Evolutionary conservation across 2,113 vertebrate species (phyloP).

Genomic region (Conger conger): DNA sequence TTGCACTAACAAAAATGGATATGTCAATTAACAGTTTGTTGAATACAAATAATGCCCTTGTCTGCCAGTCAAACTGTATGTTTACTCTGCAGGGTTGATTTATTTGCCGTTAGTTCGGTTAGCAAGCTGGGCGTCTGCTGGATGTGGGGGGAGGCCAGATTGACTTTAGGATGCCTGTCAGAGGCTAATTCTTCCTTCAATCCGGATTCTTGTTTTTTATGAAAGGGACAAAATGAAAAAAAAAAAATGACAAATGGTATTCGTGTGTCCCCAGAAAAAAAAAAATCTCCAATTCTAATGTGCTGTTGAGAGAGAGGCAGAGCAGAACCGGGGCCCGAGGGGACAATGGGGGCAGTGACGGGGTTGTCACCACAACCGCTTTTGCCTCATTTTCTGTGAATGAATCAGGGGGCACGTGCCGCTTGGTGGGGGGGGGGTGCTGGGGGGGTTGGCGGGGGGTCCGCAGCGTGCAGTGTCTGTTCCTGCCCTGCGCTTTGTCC

Average conservation of each 20-base stretch:
- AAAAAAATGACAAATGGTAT: conserved; percentile 55
- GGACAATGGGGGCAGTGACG: conserved; percentile 33
- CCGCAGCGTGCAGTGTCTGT: conserved; percentile 22
- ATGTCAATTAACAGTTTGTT: conserved; percentile 28
- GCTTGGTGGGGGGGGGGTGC: conserved; percentile 1
- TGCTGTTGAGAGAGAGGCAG: neutral
- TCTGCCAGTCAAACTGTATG: conserved; percentile 11
- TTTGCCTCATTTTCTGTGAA: conserved; percentile 56
- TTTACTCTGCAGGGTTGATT: conserved; percentile 34
- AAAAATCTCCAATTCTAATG: conserved; percentile 56
- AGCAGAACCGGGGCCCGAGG: conserved; percentile 8
- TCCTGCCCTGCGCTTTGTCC: conserved; percentile 43
- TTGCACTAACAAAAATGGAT: conserved; percentile 5
- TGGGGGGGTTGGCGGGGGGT: conserved; percentile 10
- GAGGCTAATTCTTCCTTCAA: conserved; percentile 42
- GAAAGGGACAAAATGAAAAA: conserved; percentile 40
- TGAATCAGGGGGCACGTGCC: conserved; percentile 61
- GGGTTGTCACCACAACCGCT: conserved; percentile 46
- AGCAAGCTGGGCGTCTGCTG: conserved; percentile 9
- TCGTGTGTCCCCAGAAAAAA: conserved; percentile 42
- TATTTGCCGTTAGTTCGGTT: conserved; percentile 33
- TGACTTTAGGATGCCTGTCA: conserved; percentile 47
- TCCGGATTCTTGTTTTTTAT: conserved; percentile 46
- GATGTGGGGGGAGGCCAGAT: conserved; percentile 48
- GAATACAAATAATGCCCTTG: conserved; percentile 30